Evolutionary conservation across 2,797 vertebrate genomes (phyloP), one percentile per base, ranked within the genome.

Genomic region (Furcifer pardalis): DNA sequence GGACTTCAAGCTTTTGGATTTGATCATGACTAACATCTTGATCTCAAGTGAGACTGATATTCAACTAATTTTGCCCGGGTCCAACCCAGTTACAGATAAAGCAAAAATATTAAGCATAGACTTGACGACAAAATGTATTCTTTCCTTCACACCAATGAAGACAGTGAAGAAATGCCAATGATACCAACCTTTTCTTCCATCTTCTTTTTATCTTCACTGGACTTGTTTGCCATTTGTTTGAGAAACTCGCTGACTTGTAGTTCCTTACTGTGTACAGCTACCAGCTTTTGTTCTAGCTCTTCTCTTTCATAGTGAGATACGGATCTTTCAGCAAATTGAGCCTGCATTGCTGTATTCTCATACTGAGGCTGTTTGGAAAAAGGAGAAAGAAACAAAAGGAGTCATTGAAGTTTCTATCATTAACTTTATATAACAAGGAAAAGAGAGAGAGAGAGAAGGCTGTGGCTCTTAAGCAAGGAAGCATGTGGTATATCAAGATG

Each of bases 121-220:
- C 25, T 7, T 74, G 4, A 4, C 65, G 21, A 79, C 92, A 83
- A 1, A 87, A 71, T 83, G 3, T 1, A 44, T 2, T 56, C 8
- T 40, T 0, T 2, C 19, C 65, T 42, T 73, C 84, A 0, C 5
- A 88, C 82, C 30, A 80, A 59, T 8, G 30, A 76, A 82, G 83
- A 62, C 8, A 73, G n/a, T 37, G 37, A 40, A 17, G 40, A 88
- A 91, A 13, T 82, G 81, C 23, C 46, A 63, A 30, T 87, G 30
- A 60, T 52, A 79, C 96, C 92, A 94, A 99, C 98, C 96, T 99
- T 99, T 84, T 99, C 98, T 86, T 99, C 98, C 94, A 99, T 95
- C 94, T 98, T 99, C 90, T 96, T 97, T 84, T 97, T 96, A 88
- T 99, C 98, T 78, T 99, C 98, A 7, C 92, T 96, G 65, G 98